Conservation (phyloP, 2,113 vertebrate species). For the Seriola quinqueradiata region DNA sequence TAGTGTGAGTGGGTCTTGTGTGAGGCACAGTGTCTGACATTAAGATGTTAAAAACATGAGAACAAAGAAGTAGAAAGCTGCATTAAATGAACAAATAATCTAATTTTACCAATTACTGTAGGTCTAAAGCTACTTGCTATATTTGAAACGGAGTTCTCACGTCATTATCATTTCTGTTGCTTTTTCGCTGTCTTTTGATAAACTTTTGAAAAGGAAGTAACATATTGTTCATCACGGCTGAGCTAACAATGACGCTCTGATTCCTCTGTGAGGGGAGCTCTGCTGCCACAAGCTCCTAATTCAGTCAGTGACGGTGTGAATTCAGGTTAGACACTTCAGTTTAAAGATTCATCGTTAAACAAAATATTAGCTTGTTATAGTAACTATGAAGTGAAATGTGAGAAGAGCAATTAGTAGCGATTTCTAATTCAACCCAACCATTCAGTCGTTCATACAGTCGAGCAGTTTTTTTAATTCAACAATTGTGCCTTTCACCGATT, state of each 20-base stretch:
- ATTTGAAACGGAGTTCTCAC: background rate
- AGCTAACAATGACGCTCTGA: background rate
- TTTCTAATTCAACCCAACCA: constrained; percentile 31
- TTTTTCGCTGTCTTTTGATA: background rate
- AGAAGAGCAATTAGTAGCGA: background rate
- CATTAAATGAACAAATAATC: too few species aligned
- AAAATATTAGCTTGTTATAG: background rate
- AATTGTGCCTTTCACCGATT: constrained; percentile 51
- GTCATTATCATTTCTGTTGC: background rate
- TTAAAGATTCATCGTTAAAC: constrained; percentile 1
- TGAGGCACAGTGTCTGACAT: too few species aligned
- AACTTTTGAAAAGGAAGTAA: background rate
- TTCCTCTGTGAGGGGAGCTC: background rate
- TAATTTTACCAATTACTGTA: background rate
- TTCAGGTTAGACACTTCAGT: background rate
- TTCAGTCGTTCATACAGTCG: background rate
- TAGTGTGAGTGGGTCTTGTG: too few species aligned
- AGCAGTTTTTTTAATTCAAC: constrained; percentile 64
- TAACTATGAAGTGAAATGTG: background rate
- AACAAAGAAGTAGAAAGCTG: too few species aligned
- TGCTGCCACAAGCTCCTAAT: background rate
- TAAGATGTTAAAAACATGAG: too few species aligned
- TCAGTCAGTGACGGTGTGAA: background rate
- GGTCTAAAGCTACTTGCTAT: too few species aligned
- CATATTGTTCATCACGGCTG: background rate